These are phyloP conservation scores for Chrysomela aeneicollis DNA, from an alignment of 2,888 invertebrate species.

Conservation along the genomic window DNA sequence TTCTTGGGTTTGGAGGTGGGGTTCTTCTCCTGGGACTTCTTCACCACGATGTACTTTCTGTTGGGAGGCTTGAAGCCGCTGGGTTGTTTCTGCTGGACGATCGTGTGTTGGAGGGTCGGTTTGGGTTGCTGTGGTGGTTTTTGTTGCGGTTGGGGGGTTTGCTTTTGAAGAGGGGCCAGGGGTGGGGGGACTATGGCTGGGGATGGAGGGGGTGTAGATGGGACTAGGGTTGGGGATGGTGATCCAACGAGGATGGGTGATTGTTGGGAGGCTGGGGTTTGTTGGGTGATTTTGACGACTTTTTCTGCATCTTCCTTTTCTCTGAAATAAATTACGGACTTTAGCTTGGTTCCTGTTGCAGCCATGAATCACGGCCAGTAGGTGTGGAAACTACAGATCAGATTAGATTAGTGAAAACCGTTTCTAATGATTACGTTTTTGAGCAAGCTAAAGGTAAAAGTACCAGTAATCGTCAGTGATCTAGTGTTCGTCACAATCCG, in stretches of 20 bases:
- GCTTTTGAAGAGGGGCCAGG: constrained; percentile 8
- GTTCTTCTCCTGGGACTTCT: background rate
- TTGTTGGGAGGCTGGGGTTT: constrained; percentile 11
- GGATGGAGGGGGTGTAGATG: constrained; percentile 18
- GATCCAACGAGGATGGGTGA: background rate
- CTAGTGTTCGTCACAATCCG: too few species aligned
- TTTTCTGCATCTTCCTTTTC: constrained; percentile 59
- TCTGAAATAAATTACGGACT: constrained; percentile 52
- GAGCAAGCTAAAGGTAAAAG: too few species aligned
- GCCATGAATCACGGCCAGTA: too few species aligned
- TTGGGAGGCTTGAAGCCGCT: background rate
- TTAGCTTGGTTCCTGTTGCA: too few species aligned
- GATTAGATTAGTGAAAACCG: too few species aligned
- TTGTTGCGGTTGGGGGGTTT: background rate
- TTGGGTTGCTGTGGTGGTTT: background rate
- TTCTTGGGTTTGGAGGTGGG: background rate
- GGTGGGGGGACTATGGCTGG: constrained; percentile 8
- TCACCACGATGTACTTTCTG: background rate
- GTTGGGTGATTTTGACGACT: constrained; percentile 26
- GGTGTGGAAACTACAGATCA: too few species aligned
- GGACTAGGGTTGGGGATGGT: background rate
- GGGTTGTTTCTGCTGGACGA: background rate
- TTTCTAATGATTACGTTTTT: too few species aligned
- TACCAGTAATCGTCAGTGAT: too few species aligned
- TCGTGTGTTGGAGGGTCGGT: background rate